These are phyloP conservation scores for Idaea aversata DNA, from an alignment of 2,888 invertebrate genomes.

Conservation along the genomic window DNA sequence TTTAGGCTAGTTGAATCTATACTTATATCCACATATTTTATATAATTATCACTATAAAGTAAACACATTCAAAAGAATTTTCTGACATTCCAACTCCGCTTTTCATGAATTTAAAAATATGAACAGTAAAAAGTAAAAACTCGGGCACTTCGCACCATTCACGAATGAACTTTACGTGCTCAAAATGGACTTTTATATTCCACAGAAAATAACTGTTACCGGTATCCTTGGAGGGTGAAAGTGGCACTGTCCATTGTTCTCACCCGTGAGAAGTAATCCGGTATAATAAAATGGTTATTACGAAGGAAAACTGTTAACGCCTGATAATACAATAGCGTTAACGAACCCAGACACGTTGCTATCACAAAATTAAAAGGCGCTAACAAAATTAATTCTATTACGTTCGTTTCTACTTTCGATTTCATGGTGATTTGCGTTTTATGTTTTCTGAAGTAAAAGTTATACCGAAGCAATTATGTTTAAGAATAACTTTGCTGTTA, in stretches of 20 bases:
- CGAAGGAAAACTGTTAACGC: conserved; percentile 44
- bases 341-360: conserved; percentile 30
- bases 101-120: conserved; percentile 6
- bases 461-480: conserved; percentile 15
- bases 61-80: neutral
- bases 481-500: neutral
- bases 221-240: conserved; percentile 25
- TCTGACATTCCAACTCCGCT: conserved; percentile 8
- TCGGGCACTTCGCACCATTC: conserved; percentile 35
- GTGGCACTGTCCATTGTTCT: conserved; percentile 31
- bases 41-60: neutral
- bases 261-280: conserved; percentile 26
- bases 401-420: conserved; percentile 28
- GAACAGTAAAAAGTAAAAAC: conserved; percentile 6
- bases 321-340: conserved; percentile 50
- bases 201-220: conserved; percentile 32
- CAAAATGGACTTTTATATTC: conserved; percentile 32
- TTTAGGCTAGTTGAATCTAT: neutral
- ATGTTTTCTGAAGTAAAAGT: conserved; percentile 22
- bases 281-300: conserved; percentile 32
- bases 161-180: conserved; percentile 31
- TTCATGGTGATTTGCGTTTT: conserved; percentile 53
- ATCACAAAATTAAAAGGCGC: conserved; percentile 36
- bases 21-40: neutral
- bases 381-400: conserved; percentile 33